A percentile compares a stretch with the other conserved stretches of the same genome.
These are phyloP conservation scores for Anguilla pacifica DNA, from an alignment of 2,797 vertebrate genomes.

Conservation along the genomic window DNA sequence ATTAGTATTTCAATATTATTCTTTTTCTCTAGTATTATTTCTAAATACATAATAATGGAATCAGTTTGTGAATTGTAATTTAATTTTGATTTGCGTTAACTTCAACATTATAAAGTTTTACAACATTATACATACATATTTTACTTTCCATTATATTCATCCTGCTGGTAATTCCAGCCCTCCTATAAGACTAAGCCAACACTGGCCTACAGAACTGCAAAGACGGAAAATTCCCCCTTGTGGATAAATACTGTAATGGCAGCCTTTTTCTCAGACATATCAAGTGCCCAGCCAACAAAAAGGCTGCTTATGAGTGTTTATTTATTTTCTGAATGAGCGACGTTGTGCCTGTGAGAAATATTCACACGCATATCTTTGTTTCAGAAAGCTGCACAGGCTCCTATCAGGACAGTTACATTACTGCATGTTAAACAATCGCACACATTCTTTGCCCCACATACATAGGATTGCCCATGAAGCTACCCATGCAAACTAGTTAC, in stretches of 20 bases:
- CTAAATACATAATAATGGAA: neutral
- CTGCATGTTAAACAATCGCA: neutral
- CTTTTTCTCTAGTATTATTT: no score
- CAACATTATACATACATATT: neutral
- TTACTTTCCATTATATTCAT: neutral
- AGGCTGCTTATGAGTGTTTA: neutral
- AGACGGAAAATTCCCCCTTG: neutral
- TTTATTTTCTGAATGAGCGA: neutral
- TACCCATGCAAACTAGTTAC: neutral
- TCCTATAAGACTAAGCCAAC: neutral
- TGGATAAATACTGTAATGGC: neutral
- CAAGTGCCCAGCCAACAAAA: neutral
- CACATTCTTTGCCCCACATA: neutral
- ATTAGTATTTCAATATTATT: neutral
- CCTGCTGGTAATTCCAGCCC: neutral
- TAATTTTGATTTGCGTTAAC: neutral
- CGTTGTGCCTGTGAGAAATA: neutral
- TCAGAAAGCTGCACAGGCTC: neutral
- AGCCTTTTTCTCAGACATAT: neutral
- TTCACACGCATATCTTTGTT: neutral
- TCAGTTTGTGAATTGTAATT: neutral
- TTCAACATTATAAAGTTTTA: neutral
- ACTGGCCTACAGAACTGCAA: neutral
- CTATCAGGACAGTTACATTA: neutral
- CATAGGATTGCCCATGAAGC: neutral